Evolutionary conservation across 2,888 invertebrate genomes (phyloP).

Genomic region (Shargacucullia verbasci): DNA sequence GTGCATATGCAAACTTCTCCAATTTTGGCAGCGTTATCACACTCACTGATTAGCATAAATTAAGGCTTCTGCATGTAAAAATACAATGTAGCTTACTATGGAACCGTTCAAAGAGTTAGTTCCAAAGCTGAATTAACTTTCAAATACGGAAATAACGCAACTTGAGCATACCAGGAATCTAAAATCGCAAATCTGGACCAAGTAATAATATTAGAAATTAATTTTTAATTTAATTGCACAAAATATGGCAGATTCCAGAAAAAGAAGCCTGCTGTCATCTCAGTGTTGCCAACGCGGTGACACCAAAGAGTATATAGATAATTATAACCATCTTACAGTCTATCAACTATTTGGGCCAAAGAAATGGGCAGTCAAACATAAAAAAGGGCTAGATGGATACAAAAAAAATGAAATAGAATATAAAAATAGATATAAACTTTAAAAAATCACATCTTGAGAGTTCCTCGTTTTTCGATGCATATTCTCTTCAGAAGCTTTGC

Average conservation of each 20-base stretch:
- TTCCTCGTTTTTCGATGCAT: too few species aligned
- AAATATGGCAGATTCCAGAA: constrained; percentile 55
- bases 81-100: constrained; percentile 27
- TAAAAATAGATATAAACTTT: too few species aligned
- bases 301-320: too few species aligned
- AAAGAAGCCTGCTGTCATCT: constrained; percentile 42
- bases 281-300: too few species aligned
- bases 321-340: too few species aligned
- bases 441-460: too few species aligned
- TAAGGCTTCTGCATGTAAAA: constrained; percentile 40
- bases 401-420: too few species aligned
- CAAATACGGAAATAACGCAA: constrained; percentile 36
- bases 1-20: constrained; percentile 48
- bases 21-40: constrained; percentile 42
- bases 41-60: constrained; percentile 53
- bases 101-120: constrained; percentile 24
- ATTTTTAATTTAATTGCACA: constrained; percentile 42
- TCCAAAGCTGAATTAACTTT: constrained; percentile 15
- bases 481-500: too few species aligned
- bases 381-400: too few species aligned
- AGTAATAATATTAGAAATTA: constrained; percentile 21
- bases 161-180: constrained; percentile 41
- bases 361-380: too few species aligned
- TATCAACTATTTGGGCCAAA: too few species aligned
- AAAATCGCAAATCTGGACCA: constrained; percentile 41